phyloP scores from a whole-genome alignment of 2,113 vertebrate species.

The Charadrius vociferus region DNA sequence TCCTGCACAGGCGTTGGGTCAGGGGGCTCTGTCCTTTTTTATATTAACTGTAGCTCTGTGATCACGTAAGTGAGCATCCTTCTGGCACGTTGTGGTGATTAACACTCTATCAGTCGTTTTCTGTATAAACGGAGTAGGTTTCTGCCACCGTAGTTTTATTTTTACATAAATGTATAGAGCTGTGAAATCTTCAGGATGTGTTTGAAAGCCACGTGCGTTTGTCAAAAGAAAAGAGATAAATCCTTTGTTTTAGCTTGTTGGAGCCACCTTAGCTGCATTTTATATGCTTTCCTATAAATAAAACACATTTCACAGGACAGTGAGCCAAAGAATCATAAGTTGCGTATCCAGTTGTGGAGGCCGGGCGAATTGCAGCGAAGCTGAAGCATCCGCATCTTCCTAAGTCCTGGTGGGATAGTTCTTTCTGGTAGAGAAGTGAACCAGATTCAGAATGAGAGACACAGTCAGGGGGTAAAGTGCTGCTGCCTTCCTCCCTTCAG shows the following conservation, averaged over 20 bases:
- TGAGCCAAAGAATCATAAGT: neutral
- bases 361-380: neutral
- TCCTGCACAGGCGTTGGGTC: neutral
- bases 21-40: neutral
- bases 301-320: neutral
- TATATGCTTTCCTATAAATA: neutral
- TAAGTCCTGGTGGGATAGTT: constrained; percentile 15
- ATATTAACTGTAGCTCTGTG: neutral
- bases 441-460: neutral
- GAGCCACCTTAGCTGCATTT: constrained; percentile 5
- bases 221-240: neutral
- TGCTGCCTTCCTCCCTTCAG: neutral
- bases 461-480: neutral
- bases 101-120: accelerated
- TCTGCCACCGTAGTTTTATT: neutral
- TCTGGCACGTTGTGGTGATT: neutral
- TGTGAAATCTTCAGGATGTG: neutral
- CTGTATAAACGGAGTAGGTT: neutral
- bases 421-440: constrained; percentile 26
- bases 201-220: neutral
- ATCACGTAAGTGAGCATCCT: neutral
- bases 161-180: neutral
- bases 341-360: neutral
- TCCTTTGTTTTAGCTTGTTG: neutral
- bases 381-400: neutral